phyloP scores from a whole-genome alignment of 2,113 vertebrate species.

The Macquaria australasica region DNA sequence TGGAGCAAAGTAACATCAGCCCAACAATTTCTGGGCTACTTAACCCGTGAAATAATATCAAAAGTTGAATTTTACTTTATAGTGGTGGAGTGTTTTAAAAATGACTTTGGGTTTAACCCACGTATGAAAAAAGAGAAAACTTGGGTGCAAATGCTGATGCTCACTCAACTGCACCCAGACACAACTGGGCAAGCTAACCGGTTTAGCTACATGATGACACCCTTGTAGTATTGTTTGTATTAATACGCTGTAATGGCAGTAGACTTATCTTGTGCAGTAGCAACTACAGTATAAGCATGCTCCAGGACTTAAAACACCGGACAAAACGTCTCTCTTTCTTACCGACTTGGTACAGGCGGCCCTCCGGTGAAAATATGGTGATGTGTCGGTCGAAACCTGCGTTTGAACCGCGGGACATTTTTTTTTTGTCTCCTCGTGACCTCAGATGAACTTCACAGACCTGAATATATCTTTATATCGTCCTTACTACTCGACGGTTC shows the following conservation, averaged over 20 bases:
- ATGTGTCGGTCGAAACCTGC: conserved; percentile 88
- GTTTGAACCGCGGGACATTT: conserved; percentile 86
- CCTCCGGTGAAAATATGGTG: conserved; percentile 87
- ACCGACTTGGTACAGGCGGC: conserved; percentile 89
- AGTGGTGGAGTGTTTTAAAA: neutral
- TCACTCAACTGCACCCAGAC: neutral
- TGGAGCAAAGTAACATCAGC: neutral
- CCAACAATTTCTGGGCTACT: neutral
- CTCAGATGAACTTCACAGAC: conserved; percentile 43
- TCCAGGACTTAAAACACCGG: neutral
- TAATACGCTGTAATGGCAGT: too few relatives aligned
- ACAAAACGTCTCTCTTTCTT: conserved; percentile 58
- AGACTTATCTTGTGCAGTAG: neutral
- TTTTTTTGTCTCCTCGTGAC: conserved; percentile 12
- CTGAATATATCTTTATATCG: fast-evolving
- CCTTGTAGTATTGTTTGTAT: neutral
- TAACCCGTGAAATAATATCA: neutral
- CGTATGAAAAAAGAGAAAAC: neutral
- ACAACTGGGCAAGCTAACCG: neutral
- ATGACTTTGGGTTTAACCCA: neutral
- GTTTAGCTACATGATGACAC: neutral
- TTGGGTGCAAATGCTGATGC: neutral
- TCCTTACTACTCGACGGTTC: neutral
- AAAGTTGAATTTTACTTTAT: neutral
- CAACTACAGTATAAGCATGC: too few relatives aligned